These are phyloP conservation scores for Pogoniulus pusillus DNA, from an alignment of 2,797 vertebrate genomes.

Conservation along the genomic window DNA sequence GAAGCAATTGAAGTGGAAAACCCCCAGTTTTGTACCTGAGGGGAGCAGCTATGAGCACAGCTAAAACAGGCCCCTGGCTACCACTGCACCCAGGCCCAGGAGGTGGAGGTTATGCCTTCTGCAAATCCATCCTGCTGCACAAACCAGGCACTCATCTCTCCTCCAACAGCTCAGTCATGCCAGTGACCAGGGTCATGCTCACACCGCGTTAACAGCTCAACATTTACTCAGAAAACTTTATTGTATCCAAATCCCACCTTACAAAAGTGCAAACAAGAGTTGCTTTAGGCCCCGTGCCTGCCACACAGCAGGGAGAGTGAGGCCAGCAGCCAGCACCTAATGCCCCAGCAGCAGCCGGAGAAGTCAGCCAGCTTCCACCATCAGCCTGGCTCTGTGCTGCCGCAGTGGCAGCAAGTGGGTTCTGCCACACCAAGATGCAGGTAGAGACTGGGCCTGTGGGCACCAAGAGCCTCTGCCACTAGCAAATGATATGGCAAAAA, in stretches of 20 bases:
- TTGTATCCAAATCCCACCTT: constrained; percentile 58
- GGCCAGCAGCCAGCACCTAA: not conserved
- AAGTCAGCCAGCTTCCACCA: not conserved
- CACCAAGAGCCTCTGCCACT: not conserved
- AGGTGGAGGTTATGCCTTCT: not conserved
- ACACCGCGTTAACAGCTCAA: not conserved
- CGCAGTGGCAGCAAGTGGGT: accelerated
- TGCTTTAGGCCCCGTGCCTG: constrained; percentile 9
- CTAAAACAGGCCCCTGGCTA: not conserved
- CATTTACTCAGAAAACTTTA: constrained; percentile 62
- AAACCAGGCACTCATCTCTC: accelerated
- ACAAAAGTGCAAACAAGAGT: constrained; percentile 46
- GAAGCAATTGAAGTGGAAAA: not conserved
- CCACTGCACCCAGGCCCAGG: not conserved
- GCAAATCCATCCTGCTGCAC: accelerated
- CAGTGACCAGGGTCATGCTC: not conserved
- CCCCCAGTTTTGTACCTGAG: not conserved
- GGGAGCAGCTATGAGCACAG: accelerated
- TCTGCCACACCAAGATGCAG: not conserved
- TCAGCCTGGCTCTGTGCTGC: not conserved
- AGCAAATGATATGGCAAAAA: not conserved
- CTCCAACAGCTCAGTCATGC: not conserved
- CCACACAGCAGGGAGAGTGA: not conserved
- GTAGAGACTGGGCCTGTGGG: not conserved
- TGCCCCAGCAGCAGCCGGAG: not conserved